Evolutionary conservation across 2,113 vertebrate genomes (phyloP).

Genomic region (Potamarius usumacintae): DNA sequence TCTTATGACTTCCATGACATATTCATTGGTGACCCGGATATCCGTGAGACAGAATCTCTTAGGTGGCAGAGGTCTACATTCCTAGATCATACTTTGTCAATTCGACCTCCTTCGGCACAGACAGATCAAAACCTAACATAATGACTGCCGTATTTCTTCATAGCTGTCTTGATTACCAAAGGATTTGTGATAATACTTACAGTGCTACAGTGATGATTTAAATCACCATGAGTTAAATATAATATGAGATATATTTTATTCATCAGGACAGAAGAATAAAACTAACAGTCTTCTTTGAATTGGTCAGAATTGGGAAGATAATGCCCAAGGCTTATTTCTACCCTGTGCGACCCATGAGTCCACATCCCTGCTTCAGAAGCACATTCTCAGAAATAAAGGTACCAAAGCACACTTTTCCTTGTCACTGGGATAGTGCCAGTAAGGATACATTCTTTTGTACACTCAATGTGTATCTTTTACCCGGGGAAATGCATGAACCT

Average conservation of each 20-base stretch:
- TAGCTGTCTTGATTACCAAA: neutral
- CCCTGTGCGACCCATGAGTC: neutral
- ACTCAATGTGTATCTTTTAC: neutral
- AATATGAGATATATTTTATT: neutral
- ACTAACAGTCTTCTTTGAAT: neutral
- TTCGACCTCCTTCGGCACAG: too few species aligned
- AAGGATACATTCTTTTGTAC: neutral
- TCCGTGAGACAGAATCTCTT: too few species aligned
- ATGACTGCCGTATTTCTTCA: neutral
- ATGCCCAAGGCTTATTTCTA: neutral
- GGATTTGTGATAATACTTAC: neutral
- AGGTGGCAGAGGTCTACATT: too few species aligned
- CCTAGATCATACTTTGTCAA: too few species aligned
- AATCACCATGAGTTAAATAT: neutral
- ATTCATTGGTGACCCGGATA: too few species aligned
- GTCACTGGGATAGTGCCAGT: neutral
- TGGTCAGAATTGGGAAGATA: neutral
- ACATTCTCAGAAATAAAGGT: neutral
- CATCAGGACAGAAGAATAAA: neutral
- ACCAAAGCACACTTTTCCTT: neutral
- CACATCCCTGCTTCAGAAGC: neutral
- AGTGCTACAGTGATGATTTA: neutral
- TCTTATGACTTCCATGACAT: too few species aligned
- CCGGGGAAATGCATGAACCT: neutral
- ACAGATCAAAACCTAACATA: neutral